Evolutionary conservation across 2,888 invertebrate genomes (phyloP).

Genomic region (Drosophila macrospina): DNA sequence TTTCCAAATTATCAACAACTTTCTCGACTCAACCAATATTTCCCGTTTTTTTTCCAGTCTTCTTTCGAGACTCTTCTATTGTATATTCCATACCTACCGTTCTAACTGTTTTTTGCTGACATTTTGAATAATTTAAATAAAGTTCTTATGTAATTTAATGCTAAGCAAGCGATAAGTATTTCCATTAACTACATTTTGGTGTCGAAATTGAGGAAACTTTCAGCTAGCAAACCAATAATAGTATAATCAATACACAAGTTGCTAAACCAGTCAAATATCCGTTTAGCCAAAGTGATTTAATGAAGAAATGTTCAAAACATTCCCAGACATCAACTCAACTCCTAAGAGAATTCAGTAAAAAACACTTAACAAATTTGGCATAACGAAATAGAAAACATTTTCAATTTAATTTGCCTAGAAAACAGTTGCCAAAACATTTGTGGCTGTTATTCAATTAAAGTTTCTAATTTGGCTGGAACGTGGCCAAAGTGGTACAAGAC

Average conservation of each 20-base stretch:
- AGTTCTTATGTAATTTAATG: constrained; percentile 4
- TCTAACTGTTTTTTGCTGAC: neutral
- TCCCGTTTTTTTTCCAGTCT: neutral
- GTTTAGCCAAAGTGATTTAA: neutral
- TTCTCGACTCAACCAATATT: constrained; percentile 20
- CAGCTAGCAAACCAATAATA: too few species aligned
- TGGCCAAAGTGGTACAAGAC: constrained; percentile 11
- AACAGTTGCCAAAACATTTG: constrained; percentile 33
- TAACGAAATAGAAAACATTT: constrained; percentile 35
- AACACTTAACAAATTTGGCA: constrained; percentile 13
- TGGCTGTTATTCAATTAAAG: constrained; percentile 45
- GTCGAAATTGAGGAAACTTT: neutral
- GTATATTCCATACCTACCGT: neutral
- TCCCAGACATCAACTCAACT: neutral
- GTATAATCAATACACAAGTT: neutral
- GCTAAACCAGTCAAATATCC: constrained; percentile 5
- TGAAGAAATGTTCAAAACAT: neutral
- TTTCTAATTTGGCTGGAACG: constrained; percentile 27
- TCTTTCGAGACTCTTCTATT: neutral
- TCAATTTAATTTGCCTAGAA: constrained; percentile 36
- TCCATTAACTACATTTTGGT: neutral
- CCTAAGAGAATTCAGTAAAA: constrained; percentile 14
- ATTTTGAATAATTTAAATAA: constrained; percentile 16
- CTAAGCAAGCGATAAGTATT: neutral
- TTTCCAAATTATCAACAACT: constrained; percentile 41